A percentile compares a stretch with the other conserved stretches of the same genome.
Conservation (phyloP, 2,888 invertebrate species). For the Sinhomidia bicolor region DNA sequence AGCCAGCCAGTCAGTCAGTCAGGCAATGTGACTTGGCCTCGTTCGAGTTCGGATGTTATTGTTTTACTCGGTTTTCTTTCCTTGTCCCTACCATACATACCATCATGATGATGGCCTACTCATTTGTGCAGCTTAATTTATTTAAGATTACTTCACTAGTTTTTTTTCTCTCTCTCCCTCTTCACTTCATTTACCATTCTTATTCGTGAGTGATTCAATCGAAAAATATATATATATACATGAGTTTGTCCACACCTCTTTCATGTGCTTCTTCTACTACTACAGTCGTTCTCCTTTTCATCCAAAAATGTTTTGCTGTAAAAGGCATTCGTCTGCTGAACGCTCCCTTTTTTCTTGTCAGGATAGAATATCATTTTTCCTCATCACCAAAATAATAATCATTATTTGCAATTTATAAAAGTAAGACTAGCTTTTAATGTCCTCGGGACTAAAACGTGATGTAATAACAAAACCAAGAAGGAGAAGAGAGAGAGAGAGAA, state of each 20-base stretch:
- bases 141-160: slow-evolving; percentile 25
- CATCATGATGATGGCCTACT: not conserved
- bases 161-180: not conserved
- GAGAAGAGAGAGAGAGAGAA: no score
- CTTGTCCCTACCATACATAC: not conserved
- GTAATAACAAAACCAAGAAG: slow-evolving; percentile 59
- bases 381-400: not conserved
- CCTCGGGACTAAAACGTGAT: slow-evolving; percentile 64
- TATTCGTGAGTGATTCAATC: slow-evolving; percentile 28
- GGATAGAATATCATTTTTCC: slow-evolving; percentile 35
- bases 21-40: slow-evolving; percentile 49
- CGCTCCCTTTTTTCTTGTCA: slow-evolving; percentile 47
- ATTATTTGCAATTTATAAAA: slow-evolving; percentile 28
- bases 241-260: slow-evolving; percentile 14
- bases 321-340: slow-evolving; percentile 20
- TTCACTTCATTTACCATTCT: not conserved
- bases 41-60: slow-evolving; percentile 33
- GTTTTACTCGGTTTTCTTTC: slow-evolving; percentile 40
- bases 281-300: not conserved
- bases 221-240: no score
- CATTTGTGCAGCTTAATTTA: slow-evolving; percentile 1
- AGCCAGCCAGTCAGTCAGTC: no score
- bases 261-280: not conserved
- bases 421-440: slow-evolving; percentile 42
- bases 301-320: no score